phyloP scores from a whole-genome alignment of 2,888 invertebrate species.

The Cryptophagus acutangulus region DNA sequence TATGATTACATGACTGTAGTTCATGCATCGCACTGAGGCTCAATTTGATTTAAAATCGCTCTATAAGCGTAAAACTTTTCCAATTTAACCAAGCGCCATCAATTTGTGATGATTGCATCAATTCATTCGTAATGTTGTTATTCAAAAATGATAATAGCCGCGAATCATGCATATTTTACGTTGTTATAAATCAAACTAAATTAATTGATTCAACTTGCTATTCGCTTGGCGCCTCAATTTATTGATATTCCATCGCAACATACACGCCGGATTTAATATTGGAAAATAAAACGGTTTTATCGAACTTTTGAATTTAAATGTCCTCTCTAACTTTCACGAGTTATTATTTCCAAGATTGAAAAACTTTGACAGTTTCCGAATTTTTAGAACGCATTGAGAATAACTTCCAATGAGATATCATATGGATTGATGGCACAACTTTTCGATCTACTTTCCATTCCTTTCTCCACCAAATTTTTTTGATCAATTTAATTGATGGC shows the following conservation, averaged over 20 bases:
- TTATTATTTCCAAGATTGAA: constrained; percentile 38
- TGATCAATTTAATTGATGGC: too few species aligned
- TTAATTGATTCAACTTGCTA: background rate
- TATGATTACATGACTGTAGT: constrained; percentile 33
- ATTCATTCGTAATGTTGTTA: constrained; percentile 34
- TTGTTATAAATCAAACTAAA: constrained; percentile 3
- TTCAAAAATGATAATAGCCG: constrained; percentile 37
- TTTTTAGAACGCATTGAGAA: constrained; percentile 27
- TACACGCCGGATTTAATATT: constrained; percentile 24
- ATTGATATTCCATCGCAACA: constrained; percentile 20
- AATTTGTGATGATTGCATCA: constrained; percentile 44
- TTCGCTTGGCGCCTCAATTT: constrained; percentile 6
- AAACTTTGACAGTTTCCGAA: constrained; percentile 35
- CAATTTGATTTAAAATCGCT: constrained; percentile 36
- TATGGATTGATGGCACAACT: constrained; percentile 18
- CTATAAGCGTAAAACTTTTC: constrained; percentile 45
- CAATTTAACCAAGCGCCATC: constrained; percentile 44
- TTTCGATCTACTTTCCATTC: background rate
- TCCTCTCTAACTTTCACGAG: constrained; percentile 24
- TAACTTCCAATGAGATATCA: constrained; percentile 27
- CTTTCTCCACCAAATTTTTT: too few species aligned
- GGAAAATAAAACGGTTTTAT: constrained; percentile 29
- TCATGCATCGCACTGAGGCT: constrained; percentile 29
- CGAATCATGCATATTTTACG: constrained; percentile 35
- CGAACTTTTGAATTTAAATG: constrained; percentile 30